Evolutionary conservation across 2,888 invertebrate genomes (phyloP), one percentile per base, ranked within the genome.

Genomic region (Cremastinae sp.): DNA sequence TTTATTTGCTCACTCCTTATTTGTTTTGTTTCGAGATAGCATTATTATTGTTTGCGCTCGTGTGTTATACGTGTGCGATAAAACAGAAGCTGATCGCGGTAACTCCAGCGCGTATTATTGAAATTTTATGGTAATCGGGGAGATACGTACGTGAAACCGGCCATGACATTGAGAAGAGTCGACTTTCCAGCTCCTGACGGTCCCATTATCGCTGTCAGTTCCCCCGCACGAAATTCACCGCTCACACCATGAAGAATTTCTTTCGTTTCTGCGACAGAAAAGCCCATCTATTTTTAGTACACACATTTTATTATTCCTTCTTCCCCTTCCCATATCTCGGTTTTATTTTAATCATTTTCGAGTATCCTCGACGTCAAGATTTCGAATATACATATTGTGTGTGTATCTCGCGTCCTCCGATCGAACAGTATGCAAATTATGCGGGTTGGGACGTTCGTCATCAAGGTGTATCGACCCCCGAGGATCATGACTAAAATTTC

Each of bases 111-210:
- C n/a, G n/a, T n/a, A n/a, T n/a, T n/a, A n/a, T n/a, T n/a, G n/a
- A n/a, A n/a, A n/a, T n/a, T n/a, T n/a, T 65, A 41, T 22, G 2
- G 16, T 41, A 68, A 34, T 7, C n/a, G n/a, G n/a, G 36, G 59
- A 64, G 28, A 28, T 28, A 93, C 95, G 93, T 91, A 97, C 97
- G 94, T 94, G 90, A 95, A 97, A 61, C 97, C 97, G 20, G 97
- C 96, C 64, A 97, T 92, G 74, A 97, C 96, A 88, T 97, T 97
- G 88, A 97, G 93, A 1, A 97, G 91, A 0, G 97, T 96, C 62
- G 96, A 96, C 87, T 97, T 96, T 51, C 96, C 95, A 0, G 94
- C 94, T 1, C 94, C 94, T 0, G 93, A 93, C 2, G 93, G 93
- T 0, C 93, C 93, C 93, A 93, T 93, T 75, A 94, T 93, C 51